A percentile compares a stretch with the other conserved stretches of the same genome.
phyloP scores from a whole-genome alignment of 1,140 invertebrate species.

The Cepaea nemoralis region DNA sequence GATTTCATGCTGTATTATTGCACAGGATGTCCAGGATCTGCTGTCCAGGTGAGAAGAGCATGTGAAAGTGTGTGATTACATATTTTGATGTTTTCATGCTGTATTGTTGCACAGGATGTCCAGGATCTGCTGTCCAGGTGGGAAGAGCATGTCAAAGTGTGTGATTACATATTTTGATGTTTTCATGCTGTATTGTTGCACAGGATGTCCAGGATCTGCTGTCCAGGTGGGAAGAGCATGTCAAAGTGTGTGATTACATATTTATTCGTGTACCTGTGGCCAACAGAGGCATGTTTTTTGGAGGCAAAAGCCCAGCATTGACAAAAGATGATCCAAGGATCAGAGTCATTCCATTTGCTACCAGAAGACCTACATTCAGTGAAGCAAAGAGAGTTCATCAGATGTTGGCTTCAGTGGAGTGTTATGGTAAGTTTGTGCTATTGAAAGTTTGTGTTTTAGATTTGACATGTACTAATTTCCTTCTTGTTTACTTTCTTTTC shows the following conservation, averaged over 20 bases:
- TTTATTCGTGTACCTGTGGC: conserved; percentile 83
- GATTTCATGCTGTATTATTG: too few species aligned
- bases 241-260: conserved; percentile 81
- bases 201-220: conserved; percentile 86
- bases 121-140: too few species aligned
- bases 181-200: conserved; percentile 64
- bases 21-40: too few species aligned
- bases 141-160: too few species aligned
- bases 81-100: too few species aligned
- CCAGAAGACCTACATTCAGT: conserved; percentile 83
- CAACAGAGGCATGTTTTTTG: conserved; percentile 82
- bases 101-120: too few species aligned
- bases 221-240: conserved; percentile 78
- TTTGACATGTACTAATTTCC: too few species aligned
- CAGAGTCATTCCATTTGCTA: conserved; percentile 85
- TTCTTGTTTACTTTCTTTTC: too few species aligned
- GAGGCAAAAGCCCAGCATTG: conserved; percentile 80
- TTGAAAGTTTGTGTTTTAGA: too few species aligned
- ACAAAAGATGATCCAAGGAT: conserved; percentile 81
- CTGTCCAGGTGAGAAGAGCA: too few species aligned
- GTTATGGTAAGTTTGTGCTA: conserved; percentile 80
- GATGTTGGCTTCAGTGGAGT: conserved; percentile 80
- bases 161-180: too few species aligned
- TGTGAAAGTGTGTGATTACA: too few species aligned
- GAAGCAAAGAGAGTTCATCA: conserved; percentile 85